A percentile compares a stretch with the other conserved stretches of the same genome.
Conservation (phyloP, 2,113 vertebrate species). For the Tyrannus savana region DNA sequence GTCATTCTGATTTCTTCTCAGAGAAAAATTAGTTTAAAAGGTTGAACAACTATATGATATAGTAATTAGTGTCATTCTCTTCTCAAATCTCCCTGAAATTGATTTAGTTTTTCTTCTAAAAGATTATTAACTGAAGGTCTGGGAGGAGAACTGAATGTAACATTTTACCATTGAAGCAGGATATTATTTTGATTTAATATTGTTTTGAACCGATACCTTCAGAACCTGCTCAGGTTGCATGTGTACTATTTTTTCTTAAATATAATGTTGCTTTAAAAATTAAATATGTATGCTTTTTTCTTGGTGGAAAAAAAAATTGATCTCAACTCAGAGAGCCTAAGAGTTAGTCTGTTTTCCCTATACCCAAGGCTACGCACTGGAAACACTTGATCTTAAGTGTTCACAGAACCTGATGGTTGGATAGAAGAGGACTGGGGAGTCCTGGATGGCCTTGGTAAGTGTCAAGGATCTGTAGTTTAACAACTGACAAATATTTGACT, state of each 20-base stretch:
- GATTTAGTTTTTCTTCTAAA: constrained; percentile 27
- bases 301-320: neutral
- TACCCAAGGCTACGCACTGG: neutral
- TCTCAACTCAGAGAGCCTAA: neutral
- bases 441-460: neutral
- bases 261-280: neutral
- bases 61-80: constrained; percentile 33
- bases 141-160: constrained; percentile 9
- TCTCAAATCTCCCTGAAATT: constrained; percentile 45
- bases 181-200: neutral
- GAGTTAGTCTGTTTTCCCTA: neutral
- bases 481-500: neutral
- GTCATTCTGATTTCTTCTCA: constrained; percentile 50
- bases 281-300: neutral
- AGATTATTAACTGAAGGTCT: constrained; percentile 2
- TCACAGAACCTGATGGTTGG: neutral
- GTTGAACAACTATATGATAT: constrained; percentile 24
- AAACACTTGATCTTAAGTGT: neutral
- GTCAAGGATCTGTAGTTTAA: neutral
- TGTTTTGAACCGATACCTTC: neutral
- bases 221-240: neutral
- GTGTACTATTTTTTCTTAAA: neutral
- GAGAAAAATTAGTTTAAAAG: constrained; percentile 23
- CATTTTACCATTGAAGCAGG: constrained; percentile 43
- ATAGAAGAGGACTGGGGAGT: neutral